Conservation (phyloP, 2,113 vertebrate species). For the Galbula dea region DNA sequence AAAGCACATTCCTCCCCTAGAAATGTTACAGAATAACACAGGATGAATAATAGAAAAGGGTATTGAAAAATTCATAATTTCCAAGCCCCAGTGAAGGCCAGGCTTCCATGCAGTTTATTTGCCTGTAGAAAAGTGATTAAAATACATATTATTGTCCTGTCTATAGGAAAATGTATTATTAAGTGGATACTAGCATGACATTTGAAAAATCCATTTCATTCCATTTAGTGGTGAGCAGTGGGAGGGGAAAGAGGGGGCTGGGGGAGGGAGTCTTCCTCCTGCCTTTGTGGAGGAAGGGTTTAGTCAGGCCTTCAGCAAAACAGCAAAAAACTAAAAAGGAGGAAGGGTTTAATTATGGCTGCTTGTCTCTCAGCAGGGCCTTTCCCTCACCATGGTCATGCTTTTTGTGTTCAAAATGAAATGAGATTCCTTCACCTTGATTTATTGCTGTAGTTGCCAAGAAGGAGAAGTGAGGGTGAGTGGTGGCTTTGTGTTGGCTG, state of each 20-base stretch:
- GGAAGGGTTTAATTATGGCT: constrained; percentile 68
- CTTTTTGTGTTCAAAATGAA: constrained; percentile 1
- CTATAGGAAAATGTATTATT: constrained; percentile 83
- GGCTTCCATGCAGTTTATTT: constrained; percentile 76
- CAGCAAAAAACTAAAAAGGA: neutral
- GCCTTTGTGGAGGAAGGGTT: constrained; percentile 55
- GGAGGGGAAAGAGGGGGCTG: neutral
- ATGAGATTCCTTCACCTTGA: constrained; percentile 36
- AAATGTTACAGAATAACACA: constrained; percentile 87
- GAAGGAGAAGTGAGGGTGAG: neutral
- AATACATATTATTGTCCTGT: constrained; percentile 84
- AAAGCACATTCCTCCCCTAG: constrained; percentile 78
- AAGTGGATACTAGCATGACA: constrained; percentile 79
- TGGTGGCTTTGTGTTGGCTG: neutral
- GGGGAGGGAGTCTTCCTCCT: neutral
- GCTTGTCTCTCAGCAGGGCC: constrained; percentile 39
- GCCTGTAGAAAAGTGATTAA: constrained; percentile 82
- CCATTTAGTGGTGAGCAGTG: constrained; percentile 58
- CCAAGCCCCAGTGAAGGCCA: constrained; percentile 85
- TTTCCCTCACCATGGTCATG: neutral
- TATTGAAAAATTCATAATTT: constrained; percentile 90
- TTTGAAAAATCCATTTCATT: constrained; percentile 81
- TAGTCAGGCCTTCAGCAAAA: constrained; percentile 65
- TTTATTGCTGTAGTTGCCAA: constrained; percentile 36
- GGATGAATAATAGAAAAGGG: constrained; percentile 93